Evolutionary conservation across 2,888 invertebrate genomes (phyloP), one percentile per base, ranked within the genome.

Genomic region (Azorinus chamasolen): DNA sequence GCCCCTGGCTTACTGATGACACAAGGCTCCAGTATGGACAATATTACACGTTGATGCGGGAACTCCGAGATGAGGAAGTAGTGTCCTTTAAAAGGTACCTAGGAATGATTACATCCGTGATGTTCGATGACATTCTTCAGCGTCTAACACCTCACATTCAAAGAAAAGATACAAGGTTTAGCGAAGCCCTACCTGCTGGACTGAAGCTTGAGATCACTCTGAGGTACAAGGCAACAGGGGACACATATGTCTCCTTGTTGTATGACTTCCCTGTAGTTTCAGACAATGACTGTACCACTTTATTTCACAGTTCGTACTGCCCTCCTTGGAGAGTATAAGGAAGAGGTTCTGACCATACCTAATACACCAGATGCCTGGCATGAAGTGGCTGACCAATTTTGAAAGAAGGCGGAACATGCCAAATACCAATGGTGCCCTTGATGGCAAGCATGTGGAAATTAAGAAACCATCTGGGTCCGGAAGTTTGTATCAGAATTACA

Each of bases 41-140:
- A 16, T 54, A 64, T 27, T 20, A 24, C 27, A 53, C 41, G n/a
- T 20, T 64, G 10, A 24, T 54, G 8, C n/a, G 22, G 25, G 54
- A 64, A 37, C 53, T 64, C 14, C 18, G 53, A 37, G 22, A 37
- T 24, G 64, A 50, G 18, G 64, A 64, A 54, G 25, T 46, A 10
- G 24, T 22, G 14, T 68, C 63, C 43, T 75, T 63, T 41, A 25
- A 20, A n/a, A 75, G 64, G 39, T 75, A 50, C 22, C 14, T 74
- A 39, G 62, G 68, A n/a, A n/a, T n/a, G 55, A 68, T 68, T 62
- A 50, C 53, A 18, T 63, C 68, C 16, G 74, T 24, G 10, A 74
- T 74, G 74, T 73, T 73, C 46, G 62, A 73, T 53, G 66, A 73
- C 41, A 43, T 73, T 45, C 43, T 61, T 14, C 55, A 66, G 22